A percentile compares a stretch with the other conserved stretches of the same genome.
These are phyloP conservation scores for Eurytoma californica DNA, from an alignment of 2,888 invertebrate genomes.

Conservation along the genomic window DNA sequence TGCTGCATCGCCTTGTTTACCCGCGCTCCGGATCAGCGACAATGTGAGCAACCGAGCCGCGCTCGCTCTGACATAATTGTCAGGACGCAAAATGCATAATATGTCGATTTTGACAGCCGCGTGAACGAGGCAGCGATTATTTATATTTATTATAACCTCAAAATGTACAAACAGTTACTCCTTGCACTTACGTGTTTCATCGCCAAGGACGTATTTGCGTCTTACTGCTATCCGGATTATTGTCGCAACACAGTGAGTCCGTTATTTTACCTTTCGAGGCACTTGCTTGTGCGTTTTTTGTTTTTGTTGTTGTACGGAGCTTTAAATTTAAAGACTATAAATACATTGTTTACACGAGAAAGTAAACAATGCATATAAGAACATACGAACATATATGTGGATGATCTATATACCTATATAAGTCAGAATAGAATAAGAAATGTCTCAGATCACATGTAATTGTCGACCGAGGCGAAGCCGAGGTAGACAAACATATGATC, in stretches of 20 bases:
- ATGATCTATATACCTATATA: neutral
- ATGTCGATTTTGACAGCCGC: neutral
- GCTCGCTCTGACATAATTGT: slow-evolving; percentile 21
- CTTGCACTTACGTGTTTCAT: slow-evolving; percentile 55
- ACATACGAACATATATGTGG: neutral
- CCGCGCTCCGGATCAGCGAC: slow-evolving; percentile 1
- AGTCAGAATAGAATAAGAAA: too few species aligned
- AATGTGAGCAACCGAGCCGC: slow-evolving; percentile 31
- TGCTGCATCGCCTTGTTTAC: neutral
- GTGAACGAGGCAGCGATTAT: neutral
- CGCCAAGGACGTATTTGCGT: slow-evolving; percentile 52
- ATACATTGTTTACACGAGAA: neutral
- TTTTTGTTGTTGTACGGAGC: neutral
- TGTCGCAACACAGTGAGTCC: slow-evolving; percentile 65
- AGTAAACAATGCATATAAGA: neutral
- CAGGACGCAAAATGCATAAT: slow-evolving; percentile 13
- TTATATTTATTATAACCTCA: slow-evolving; percentile 59
- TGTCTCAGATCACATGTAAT: too few species aligned
- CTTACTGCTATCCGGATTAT: slow-evolving; percentile 66
- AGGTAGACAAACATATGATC: too few species aligned
- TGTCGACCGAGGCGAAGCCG: too few species aligned
- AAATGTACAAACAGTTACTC: slow-evolving; percentile 60
- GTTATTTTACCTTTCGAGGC: neutral
- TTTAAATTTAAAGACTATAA: neutral
- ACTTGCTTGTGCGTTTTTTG: slow-evolving; percentile 6